phyloP scores from a whole-genome alignment of 1,140 invertebrate genomes.

The Drosophila bipectinata region DNA sequence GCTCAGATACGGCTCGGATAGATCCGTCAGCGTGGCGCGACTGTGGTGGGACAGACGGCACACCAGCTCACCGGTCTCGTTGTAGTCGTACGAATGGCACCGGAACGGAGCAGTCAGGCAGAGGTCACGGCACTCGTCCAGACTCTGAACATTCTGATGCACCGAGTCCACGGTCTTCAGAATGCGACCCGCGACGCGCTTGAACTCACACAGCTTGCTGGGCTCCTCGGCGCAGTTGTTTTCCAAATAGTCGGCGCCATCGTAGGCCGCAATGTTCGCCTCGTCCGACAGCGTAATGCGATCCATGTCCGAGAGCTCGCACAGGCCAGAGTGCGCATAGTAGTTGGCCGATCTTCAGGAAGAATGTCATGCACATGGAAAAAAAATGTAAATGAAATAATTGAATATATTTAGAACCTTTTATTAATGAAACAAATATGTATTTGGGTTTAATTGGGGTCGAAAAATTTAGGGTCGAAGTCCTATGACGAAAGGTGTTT shows the following conservation, averaged over 20 bases:
- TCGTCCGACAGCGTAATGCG: slow-evolving; percentile 92
- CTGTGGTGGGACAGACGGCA: slow-evolving; percentile 96
- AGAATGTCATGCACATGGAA: slow-evolving; percentile 10
- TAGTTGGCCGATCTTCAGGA: slow-evolving; percentile 94
- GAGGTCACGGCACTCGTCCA: slow-evolving; percentile 94
- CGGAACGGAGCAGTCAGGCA: slow-evolving; percentile 93
- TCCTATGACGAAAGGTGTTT: neutral
- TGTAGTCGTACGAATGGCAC: slow-evolving; percentile 97
- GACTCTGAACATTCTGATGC: slow-evolving; percentile 93
- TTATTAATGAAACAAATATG: no score
- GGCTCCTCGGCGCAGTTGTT: slow-evolving; percentile 96
- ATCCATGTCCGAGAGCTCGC: slow-evolving; percentile 95
- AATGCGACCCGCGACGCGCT: slow-evolving; percentile 93
- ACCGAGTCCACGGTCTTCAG: slow-evolving; percentile 97
- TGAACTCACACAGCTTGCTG: slow-evolving; percentile 96
- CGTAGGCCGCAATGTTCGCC: slow-evolving; percentile 88
- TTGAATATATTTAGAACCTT: no score
- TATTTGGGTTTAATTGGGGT: no score
- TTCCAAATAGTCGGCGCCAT: slow-evolving; percentile 93
- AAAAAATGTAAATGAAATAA: neutral
- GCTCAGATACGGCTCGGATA: slow-evolving; percentile 95
- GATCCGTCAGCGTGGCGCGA: slow-evolving; percentile 93
- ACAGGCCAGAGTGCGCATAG: slow-evolving; percentile 92
- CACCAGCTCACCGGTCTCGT: slow-evolving; percentile 95
- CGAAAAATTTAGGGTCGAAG: no score